Percentiles rank a stretch among this genome's conserved stretches.
phyloP scores from a whole-genome alignment of 1,140 invertebrate genomes.

The Paramacrobiotus metropolitanus region DNA sequence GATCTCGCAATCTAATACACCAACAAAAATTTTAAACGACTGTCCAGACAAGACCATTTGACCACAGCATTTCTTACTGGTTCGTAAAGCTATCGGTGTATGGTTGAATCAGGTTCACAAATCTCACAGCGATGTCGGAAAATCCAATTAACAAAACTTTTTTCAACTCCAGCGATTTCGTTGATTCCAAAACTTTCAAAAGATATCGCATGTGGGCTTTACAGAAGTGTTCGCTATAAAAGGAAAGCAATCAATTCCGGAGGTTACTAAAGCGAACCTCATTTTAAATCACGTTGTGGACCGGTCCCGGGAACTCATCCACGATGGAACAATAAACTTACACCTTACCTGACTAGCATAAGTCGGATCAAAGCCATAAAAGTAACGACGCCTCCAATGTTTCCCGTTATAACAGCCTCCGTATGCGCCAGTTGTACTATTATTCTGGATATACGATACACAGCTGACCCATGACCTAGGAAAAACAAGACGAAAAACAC shows the following conservation, averaged over 20 bases:
- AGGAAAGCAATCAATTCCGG: background rate
- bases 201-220: background rate
- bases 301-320: too few relatives aligned
- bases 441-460: background rate
- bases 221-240: background rate
- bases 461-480: too few relatives aligned
- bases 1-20: background rate
- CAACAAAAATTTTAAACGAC: too few relatives aligned
- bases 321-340: too few relatives aligned
- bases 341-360: background rate
- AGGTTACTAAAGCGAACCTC: too few relatives aligned
- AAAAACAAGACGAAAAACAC: too few relatives aligned
- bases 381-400: background rate
- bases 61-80: too few relatives aligned
- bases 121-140: constrained; percentile 1
- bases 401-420: too few relatives aligned
- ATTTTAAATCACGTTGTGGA: too few relatives aligned
- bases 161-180: background rate
- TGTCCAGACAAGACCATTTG: too few relatives aligned
- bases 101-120: background rate
- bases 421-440: too few relatives aligned
- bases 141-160: background rate
- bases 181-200: background rate
- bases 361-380: background rate
- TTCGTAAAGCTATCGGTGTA: background rate